A percentile compares a stretch with the other conserved stretches of the same genome.
These are phyloP conservation scores for Pseudoips prasinana DNA, from an alignment of 2,888 invertebrate genomes.

Conservation along the genomic window DNA sequence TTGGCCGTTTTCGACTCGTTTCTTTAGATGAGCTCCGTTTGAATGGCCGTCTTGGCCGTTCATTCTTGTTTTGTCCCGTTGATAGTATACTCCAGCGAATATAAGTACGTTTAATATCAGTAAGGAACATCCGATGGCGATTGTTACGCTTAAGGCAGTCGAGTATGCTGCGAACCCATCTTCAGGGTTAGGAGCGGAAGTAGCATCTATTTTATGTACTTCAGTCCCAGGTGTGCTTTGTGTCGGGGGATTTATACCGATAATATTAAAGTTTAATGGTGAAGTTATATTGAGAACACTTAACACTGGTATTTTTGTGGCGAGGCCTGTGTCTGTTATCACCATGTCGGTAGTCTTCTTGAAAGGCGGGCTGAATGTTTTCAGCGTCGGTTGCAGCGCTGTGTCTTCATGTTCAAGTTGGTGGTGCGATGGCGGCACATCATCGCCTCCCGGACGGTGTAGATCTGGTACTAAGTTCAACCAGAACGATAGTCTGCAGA, in stretches of 20 bases:
- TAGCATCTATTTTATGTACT: constrained; percentile 61
- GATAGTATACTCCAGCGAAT: constrained; percentile 97
- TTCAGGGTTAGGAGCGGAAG: constrained; percentile 85
- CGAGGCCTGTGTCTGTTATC: constrained; percentile 63
- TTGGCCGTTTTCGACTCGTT: constrained; percentile 91
- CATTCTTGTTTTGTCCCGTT: constrained; percentile 91
- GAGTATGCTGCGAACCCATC: constrained; percentile 95
- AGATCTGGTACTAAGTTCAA: constrained; percentile 95
- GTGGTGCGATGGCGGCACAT: constrained; percentile 92
- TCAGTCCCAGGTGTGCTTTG: constrained; percentile 55
- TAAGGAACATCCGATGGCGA: constrained; percentile 96
- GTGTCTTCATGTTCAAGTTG: constrained; percentile 89
- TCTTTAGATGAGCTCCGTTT: constrained; percentile 82
- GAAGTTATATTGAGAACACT: constrained; percentile 68
- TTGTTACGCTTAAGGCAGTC: constrained; percentile 94
- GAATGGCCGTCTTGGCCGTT: constrained; percentile 80
- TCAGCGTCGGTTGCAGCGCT: constrained; percentile 76
- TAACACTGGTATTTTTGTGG: constrained; percentile 64
- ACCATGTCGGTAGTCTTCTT: constrained; percentile 80
- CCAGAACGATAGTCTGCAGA: constrained; percentile 93
- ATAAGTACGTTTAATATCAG: constrained; percentile 95
- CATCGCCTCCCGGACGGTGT: constrained; percentile 93
- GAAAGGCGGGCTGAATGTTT: constrained; percentile 80
- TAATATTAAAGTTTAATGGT: constrained; percentile 66
- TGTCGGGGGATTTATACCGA: constrained; percentile 62